These are phyloP conservation scores for Ondatra zibethicus DNA, from an alignment of 2,113 vertebrate species.

Conservation along the genomic window DNA sequence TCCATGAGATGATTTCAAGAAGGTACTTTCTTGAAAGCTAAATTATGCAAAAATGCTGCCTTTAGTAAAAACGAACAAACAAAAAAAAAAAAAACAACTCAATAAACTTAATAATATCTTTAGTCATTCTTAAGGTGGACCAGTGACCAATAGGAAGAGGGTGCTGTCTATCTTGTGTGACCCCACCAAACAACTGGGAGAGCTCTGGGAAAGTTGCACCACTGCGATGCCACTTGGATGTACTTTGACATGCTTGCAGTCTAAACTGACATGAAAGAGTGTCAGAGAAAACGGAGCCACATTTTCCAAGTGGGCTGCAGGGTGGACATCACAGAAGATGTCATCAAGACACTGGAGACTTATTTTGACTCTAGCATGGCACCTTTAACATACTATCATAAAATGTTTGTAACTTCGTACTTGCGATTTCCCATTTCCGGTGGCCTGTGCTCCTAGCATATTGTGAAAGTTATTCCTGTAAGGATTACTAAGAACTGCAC, in stretches of 20 bases:
- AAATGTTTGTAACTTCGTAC: neutral
- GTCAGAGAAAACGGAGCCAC: neutral
- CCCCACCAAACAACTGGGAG: slow-evolving; percentile 64
- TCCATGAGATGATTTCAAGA: slow-evolving; percentile 78
- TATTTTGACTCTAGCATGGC: neutral
- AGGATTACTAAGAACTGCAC: slow-evolving; percentile 22
- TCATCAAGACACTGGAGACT: neutral
- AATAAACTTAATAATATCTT: slow-evolving; percentile 61
- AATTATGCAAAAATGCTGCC: slow-evolving; percentile 69
- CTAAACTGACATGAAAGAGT: slow-evolving; percentile 26
- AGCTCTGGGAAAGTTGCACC: neutral
- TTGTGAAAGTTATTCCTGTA: neutral
- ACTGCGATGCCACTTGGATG: neutral
- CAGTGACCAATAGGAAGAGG: slow-evolving; percentile 41
- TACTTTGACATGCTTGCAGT: neutral
- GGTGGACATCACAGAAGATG: neutral
- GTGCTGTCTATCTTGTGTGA: slow-evolving; percentile 43
- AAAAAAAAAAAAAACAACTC: too few species aligned
- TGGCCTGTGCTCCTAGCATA: neutral
- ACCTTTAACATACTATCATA: slow-evolving; percentile 29
- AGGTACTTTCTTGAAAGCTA: slow-evolving; percentile 61
- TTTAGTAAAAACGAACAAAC: slow-evolving; percentile 62
- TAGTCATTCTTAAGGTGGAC: slow-evolving; percentile 69
- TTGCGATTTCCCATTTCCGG: neutral
- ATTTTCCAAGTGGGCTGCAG: neutral